These are phyloP conservation scores for Campoplex capitator DNA, from an alignment of 2,888 invertebrate genomes.

Conservation along the genomic window DNA sequence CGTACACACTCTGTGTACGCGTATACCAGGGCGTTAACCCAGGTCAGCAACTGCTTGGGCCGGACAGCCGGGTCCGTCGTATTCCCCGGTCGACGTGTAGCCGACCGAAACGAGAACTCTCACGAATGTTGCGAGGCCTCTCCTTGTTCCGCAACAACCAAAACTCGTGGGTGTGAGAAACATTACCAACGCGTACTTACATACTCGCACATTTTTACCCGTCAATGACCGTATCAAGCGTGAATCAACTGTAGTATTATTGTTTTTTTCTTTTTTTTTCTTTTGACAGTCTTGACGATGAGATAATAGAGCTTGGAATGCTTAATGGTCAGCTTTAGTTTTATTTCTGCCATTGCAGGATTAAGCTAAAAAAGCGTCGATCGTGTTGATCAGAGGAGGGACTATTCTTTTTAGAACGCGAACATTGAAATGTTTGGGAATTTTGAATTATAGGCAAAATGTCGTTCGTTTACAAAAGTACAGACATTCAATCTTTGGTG, in stretches of 20 bases:
- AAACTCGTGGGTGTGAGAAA: conserved; percentile 36
- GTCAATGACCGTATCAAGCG: conserved; percentile 12
- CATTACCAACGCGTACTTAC: neutral
- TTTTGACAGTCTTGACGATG: neutral
- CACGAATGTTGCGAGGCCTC: conserved; percentile 29
- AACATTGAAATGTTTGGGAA: too few species aligned
- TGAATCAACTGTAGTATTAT: neutral
- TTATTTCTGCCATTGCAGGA: neutral
- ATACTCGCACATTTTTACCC: conserved; percentile 1
- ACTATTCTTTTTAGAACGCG: too few species aligned
- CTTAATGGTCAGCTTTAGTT: neutral
- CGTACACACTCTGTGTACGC: conserved; percentile 45
- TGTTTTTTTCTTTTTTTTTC: neutral
- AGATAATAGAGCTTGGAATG: neutral
- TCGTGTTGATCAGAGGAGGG: neutral
- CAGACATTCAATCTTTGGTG: neutral
- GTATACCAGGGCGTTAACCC: conserved; percentile 79
- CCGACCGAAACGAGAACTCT: conserved; percentile 58
- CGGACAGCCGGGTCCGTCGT: conserved; percentile 64
- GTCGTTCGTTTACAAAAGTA: too few species aligned
- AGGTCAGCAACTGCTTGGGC: conserved; percentile 79
- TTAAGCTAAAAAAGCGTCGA: neutral
- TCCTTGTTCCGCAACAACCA: conserved; percentile 17
- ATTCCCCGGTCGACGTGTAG: conserved; percentile 61
- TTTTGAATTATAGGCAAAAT: too few species aligned